A percentile compares a stretch with the other conserved stretches of the same genome.
Conservation (phyloP, 1,140 invertebrate genomes). For the Battus philenor region DNA sequence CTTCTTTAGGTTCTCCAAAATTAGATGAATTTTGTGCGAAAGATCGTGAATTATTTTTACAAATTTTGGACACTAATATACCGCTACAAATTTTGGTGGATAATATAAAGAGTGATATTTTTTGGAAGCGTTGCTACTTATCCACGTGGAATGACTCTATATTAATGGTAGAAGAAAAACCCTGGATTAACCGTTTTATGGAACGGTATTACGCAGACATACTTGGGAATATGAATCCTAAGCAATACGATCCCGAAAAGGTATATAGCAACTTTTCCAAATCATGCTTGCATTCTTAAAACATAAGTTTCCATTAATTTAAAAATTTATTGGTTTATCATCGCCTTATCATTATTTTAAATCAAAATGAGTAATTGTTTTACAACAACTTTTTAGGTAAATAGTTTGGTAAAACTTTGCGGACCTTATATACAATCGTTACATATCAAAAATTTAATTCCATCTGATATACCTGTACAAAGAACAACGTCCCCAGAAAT, state of each 20-base stretch:
- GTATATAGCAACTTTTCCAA: too few relatives aligned
- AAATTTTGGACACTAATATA: slow-evolving; percentile 61
- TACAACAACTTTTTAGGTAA: slow-evolving; percentile 65
- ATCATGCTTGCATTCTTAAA: too few relatives aligned
- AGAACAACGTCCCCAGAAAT: slow-evolving; percentile 64
- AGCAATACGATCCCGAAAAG: slow-evolving; percentile 71
- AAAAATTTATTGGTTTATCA: too few relatives aligned
- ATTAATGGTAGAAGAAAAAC: slow-evolving; percentile 39
- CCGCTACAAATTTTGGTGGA: slow-evolving; percentile 65
- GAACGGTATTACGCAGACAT: slow-evolving; percentile 65
- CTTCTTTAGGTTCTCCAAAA: slow-evolving; percentile 43
- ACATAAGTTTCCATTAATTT: too few relatives aligned
- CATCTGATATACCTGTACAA: slow-evolving; percentile 56
- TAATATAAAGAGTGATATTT: slow-evolving; percentile 69
- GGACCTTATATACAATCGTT: slow-evolving; percentile 64
- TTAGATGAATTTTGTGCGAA: slow-evolving; percentile 53
- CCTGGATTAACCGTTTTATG: slow-evolving; percentile 69
- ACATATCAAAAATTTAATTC: slow-evolving; percentile 52
- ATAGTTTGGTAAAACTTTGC: slow-evolving; percentile 62
- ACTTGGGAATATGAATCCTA: slow-evolving; percentile 71
- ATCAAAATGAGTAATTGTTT: background rate
- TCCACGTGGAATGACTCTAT: slow-evolving; percentile 57
- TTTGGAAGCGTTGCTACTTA: slow-evolving; percentile 69
- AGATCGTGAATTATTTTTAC: slow-evolving; percentile 63
- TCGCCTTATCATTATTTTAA: too few relatives aligned